Base-by-base conservation (phyloP, 2,888 invertebrate genomes). In the Boloria euphrosyne region DNA sequence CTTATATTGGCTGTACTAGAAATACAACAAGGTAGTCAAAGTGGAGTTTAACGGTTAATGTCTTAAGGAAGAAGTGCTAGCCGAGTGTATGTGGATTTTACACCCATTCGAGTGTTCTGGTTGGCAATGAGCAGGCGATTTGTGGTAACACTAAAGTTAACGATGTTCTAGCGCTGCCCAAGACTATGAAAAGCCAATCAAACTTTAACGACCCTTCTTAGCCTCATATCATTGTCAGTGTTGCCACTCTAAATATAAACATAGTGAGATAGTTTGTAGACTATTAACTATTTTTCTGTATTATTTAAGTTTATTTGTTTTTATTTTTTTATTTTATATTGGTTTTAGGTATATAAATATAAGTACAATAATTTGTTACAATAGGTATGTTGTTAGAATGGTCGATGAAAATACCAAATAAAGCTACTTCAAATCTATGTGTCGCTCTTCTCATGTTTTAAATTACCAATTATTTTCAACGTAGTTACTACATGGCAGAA, bases 161-260 rank as follows among this genome's bases (percentile, higher is more conserved):
- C 82, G 81, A 78, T 77, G 75, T 80, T 79, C 80, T 82, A 80
- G 81, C 76, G 78, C 71, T 78, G 78, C 73, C 77, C 75, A 54
- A 38, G 80, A 80, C 84, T 85, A 86, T 87, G 87, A 88, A 85
- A 86, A 85, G 80, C 80, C 83, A 86, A 88, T 89, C 86, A 88
- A 87, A 88, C 77, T 86, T 86, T 87, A 86, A 86, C 82, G 81
- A 72, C 79, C 79, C 76, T 78, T 82, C 78, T 51, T 53, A 58
- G 62, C 31, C 58, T 27, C 22, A 57, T 64, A 49, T 55, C 10
- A 14, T 60, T 52, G 14, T 47, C 16, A 31, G 52, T 52, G 49
- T 53, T 61, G 14, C 31, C 55, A 17, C 17, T n/a, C 22, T 27
- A 47, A 51, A 64, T 27, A 52, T 43, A 52, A 55, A 62, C 52